Percentiles rank a stretch among this genome's conserved stretches.
phyloP scores from a whole-genome alignment of 2,797 vertebrate genomes.

The Adelosebastes latens region DNA sequence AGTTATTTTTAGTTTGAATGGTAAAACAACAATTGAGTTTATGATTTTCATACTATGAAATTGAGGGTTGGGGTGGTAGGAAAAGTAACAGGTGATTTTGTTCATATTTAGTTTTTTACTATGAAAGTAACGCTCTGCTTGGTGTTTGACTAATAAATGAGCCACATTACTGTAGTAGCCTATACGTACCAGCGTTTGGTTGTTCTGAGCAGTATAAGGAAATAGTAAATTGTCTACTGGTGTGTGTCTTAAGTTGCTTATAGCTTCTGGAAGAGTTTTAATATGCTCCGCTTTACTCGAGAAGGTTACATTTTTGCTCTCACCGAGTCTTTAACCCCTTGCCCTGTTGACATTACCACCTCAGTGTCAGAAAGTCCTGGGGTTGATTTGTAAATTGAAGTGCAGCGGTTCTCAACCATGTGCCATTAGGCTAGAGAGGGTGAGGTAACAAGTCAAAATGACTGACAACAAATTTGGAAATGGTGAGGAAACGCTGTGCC shows the following conservation, averaged over 20 bases:
- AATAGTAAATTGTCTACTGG: neutral
- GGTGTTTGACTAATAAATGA: neutral
- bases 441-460: neutral
- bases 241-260: neutral
- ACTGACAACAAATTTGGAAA: neutral
- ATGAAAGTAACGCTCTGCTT: neutral
- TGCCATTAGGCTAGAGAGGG: conserved; percentile 1
- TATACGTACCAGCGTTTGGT: neutral
- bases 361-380: conserved; percentile 30
- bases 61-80: neutral
- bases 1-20: neutral
- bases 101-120: neutral
- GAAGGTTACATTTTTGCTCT: conserved; percentile 13
- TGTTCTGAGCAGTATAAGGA: neutral
- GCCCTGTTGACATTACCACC: conserved; percentile 58
- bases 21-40: neutral
- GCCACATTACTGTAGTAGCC: neutral
- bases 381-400: conserved; percentile 61
- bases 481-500: neutral
- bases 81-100: neutral
- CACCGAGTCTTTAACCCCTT: conserved; percentile 23
- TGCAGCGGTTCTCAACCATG: conserved; percentile 22
- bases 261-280: neutral
- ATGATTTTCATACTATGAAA: neutral
- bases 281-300: neutral